These are phyloP conservation scores for Petaurus breviceps DNA, from an alignment of 2,113 vertebrate genomes.

Conservation along the genomic window DNA sequence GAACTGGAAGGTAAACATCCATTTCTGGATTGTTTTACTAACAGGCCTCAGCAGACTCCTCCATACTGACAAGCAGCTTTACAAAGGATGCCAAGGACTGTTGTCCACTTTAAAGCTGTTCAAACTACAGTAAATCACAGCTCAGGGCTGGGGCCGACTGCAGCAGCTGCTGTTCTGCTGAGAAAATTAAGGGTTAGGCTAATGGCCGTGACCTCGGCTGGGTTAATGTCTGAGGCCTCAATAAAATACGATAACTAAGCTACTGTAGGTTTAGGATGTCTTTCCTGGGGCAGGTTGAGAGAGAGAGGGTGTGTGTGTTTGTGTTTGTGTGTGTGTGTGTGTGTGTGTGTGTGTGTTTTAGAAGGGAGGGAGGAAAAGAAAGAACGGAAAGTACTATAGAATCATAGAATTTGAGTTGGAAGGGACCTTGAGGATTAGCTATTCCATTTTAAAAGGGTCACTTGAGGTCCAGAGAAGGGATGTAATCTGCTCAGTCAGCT, in stretches of 20 bases:
- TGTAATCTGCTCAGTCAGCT: not conserved
- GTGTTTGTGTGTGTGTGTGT: not conserved
- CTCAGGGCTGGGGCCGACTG: not conserved
- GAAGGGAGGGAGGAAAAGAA: not conserved
- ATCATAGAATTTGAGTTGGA: slow-evolving; percentile 9
- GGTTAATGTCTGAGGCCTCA: slow-evolving; percentile 16
- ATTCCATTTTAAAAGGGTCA: not conserved
- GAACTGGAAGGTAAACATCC: slow-evolving; percentile 22
- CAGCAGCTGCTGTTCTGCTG: slow-evolving; percentile 49
- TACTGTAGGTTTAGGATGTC: not conserved
- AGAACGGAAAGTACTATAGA: not conserved
- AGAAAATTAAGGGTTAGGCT: slow-evolving; percentile 31
- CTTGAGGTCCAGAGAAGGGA: not conserved
- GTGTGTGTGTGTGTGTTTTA: not conserved
- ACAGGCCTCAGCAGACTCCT: not conserved
- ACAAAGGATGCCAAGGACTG: not conserved
- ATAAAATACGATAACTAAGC: not conserved
- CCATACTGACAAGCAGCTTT: not conserved
- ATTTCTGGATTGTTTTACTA: not conserved
- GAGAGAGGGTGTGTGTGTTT: not conserved
- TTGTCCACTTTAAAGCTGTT: slow-evolving; percentile 17
- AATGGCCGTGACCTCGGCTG: slow-evolving; percentile 15
- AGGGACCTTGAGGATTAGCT: not conserved
- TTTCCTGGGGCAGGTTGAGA: not conserved
- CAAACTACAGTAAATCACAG: slow-evolving; percentile 5